Evolutionary conservation across 2,797 vertebrate genomes (phyloP), one percentile per base, ranked within the genome.

Genomic region (Tragelaphus eurycerus): DNA sequence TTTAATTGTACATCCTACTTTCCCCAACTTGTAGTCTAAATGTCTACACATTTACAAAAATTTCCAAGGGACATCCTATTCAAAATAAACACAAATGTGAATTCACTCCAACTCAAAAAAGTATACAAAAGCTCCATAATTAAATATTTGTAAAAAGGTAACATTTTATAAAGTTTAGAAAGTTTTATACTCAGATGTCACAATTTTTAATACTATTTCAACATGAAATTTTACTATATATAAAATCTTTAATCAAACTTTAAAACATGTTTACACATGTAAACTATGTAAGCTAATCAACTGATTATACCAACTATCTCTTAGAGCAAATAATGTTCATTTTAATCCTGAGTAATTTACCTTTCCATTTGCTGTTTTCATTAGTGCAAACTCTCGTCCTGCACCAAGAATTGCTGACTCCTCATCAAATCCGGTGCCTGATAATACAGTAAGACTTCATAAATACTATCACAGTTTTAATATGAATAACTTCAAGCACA

Each of bases 281-380:
- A 62, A 95, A 86, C 23, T 87, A 46, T 38, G 29, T 90, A 86
- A 93, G 82, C 17, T 50, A 85, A 96, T 79, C 60, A 95, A 95
- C 1, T 46, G 46, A 93, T 52, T 86, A 1, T 52, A 94, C n/a
- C 38, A 89, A 93, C 21, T 54, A 46, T 78, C 31, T 84, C 19
- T 64, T 86, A 86, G 92, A 97, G 50, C 15, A 97, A 1, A 89
- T 50, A 92, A 85, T 54, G 23, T 78, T 93, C 10, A 89, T 92
- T 93, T 89, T 90, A 88, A 88, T 84, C 34, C 50, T 67, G 17
- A 87, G 23, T 85, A 82, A 71, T 29, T 96, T 99, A 99, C 99
- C 99, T 99, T 99, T 99, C 99, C 99, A 94, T 99, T 99, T 97
- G 99, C 99, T 11, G 99, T 99, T 99, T 99, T 99, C 99, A 99